Evolutionary conservation across 2,113 vertebrate genomes (phyloP), one percentile per base, ranked within the genome.

Genomic region (Microcebus griseorufus): DNA sequence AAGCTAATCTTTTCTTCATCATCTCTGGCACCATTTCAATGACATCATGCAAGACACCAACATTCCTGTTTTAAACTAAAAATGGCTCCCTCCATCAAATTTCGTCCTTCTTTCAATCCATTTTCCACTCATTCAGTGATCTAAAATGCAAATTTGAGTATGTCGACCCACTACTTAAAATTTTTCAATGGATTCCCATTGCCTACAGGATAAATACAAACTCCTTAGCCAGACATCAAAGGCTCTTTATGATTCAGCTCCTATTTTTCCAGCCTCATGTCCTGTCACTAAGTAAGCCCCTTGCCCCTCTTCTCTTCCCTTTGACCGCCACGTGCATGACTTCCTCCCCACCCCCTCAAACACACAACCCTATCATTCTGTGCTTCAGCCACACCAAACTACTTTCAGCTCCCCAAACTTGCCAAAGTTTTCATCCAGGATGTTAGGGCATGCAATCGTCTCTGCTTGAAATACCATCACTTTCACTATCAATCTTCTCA

Each of bases 141-240:
- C 81, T 73, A 93, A 93, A 93, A 67, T 32, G 84, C n/a, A 85
- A 93, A 96, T n/a, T 8, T 83, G 62, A 93, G 8, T 20, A 87
- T 42, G n/a, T 58, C 12, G 39, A 45, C 13, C 25, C 53, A 69
- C 39, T 64, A 42, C 51, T 83, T 94, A 76, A 94, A 92, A 75
- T 87, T 34, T 14, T 87, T 53, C 29, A 79, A 29, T 13, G 58
- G 42, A 55, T 39, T 78, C 12, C 67, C 42, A 73, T 1, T 76
- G 58, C 18, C 83, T 73, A 62, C 9, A 80, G 2, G 17, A 60
- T 72, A 93, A 88, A 90, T 80, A 34, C 69, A 84, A 84, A 94
- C 75, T 92, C 87, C 79, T 81, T 4, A 90, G 12, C 18, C 17
- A 51, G 16, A 25, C 7, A 60, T 48, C 75, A 82, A 78, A 88